Conservation (phyloP, 2,888 invertebrate genomes). For the Drosophila robusta region DNA sequence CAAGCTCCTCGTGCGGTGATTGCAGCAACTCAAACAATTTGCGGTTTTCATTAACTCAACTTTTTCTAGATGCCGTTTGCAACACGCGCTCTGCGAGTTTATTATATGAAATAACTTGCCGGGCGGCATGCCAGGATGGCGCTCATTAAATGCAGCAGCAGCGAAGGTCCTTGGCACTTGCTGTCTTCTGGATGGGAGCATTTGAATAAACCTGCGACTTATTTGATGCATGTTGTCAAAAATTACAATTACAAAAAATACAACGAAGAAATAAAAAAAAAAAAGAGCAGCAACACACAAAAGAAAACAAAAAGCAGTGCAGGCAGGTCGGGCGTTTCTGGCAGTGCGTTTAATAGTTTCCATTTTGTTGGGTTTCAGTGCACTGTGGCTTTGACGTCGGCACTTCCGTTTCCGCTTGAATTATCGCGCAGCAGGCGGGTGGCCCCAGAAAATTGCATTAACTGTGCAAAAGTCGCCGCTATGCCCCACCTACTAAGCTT, state of each 20-base stretch:
- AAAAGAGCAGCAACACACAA: slow-evolving; percentile 4
- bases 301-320: neutral
- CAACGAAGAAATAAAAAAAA: neutral
- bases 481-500: slow-evolving; percentile 6
- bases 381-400: slow-evolving; percentile 73
- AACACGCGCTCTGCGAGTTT: slow-evolving; percentile 63
- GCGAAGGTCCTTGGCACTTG: slow-evolving; percentile 6
- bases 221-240: slow-evolving; percentile 65
- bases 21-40: slow-evolving; percentile 76
- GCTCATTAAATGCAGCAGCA: slow-evolving; percentile 71
- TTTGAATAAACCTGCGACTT: slow-evolving; percentile 70
- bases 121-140: slow-evolving; percentile 67
- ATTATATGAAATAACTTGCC: slow-evolving; percentile 77
- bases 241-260: slow-evolving; percentile 39
- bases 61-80: slow-evolving; percentile 47
- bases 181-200: slow-evolving; percentile 42
- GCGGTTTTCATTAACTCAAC: slow-evolving; percentile 78
- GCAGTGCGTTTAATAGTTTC: slow-evolving; percentile 79
- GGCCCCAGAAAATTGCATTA: slow-evolving; percentile 74
- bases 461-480: slow-evolving; percentile 70
- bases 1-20: neutral
- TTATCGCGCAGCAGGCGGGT: slow-evolving; percentile 73
- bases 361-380: slow-evolving; percentile 70
- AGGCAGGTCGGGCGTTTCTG: slow-evolving; percentile 40
- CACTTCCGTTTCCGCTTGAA: slow-evolving; percentile 81